Evolutionary conservation across 2,797 vertebrate genomes (phyloP), one percentile per base, ranked within the genome.

Genomic region (Gallirallus australis): DNA sequence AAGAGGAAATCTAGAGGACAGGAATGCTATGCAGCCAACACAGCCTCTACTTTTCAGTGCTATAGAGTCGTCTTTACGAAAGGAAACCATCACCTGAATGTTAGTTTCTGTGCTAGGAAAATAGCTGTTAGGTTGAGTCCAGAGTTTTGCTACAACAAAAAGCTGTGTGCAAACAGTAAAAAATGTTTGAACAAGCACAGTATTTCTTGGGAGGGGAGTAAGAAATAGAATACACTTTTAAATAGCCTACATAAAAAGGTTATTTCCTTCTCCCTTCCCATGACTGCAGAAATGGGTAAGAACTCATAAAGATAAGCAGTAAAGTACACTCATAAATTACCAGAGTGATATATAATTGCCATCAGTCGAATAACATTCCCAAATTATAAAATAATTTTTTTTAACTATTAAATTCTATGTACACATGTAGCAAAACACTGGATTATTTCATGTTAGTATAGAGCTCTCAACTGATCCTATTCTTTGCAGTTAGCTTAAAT

Each of bases 121-220:
- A 90, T 0, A 96, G 96, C n/a, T 93, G 79, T 82, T 96, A 91
- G 7, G 40, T 24, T 68, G 77, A 93, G 39, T 70, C 77, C 94
- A 97, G 96, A 92, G 89, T 97, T 98, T 98, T 98, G 98, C 98
- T 98, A 98, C 98, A 97, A 97, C 81, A 95, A 83, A 65, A 59
- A 42, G 66, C 35, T 60, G 89, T 13, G 15, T 42, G 59, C 35
- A 57, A 18, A 45, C 31, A 90, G 9, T 23, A 30, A 82, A 86
- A 91, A 89, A 91, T 12, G 35, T 23, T 23, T 42, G 53, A 82
- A 91, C 4, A 15, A 75, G 50, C 16, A 71, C 0, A 1, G 17
- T 23, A 48, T 70, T 78, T 75, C 16, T 53, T 35, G 42, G 2
- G 5, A 4, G 7, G 7, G 10, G 4, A 33, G 27, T 23, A 42